Base-by-base conservation (phyloP, 2,888 invertebrate species). In the Drosophila sordidula region DNA sequence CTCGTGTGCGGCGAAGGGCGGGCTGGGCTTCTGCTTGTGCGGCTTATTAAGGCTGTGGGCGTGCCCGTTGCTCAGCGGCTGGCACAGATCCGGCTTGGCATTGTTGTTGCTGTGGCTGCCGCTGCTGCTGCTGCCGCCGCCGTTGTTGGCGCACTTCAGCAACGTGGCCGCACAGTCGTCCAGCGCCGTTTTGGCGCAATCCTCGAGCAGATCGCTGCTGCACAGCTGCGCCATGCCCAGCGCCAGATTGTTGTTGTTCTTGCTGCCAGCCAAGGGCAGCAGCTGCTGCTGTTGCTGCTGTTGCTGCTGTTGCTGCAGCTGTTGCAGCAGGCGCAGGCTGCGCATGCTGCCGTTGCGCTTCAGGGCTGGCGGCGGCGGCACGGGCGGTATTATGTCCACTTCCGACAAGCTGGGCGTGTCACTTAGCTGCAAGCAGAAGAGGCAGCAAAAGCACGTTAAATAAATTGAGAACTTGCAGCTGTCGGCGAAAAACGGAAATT, bases 121-220 rank as follows among this genome's bases (percentile, higher is more conserved):
- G 63, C 12, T 61, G 38, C 74, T 55, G 66, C 59, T 83, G 76
- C 62, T 82, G 66, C 83, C 78, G 64, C 87, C 90, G 67, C 65
- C 82, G 59, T 80, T 81, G 62, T 89, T 90, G 65, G 92, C 89
- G 79, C 92, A 92, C 76, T 92, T 91, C 50, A 92, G 80, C 78
- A 92, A 87, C 42, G 91, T 91, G 38, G 90, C 90, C 36, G 92
- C 82, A 80, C 92, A 92, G 56, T 92, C 92, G 63, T 92, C 92
- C 46, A 92, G 75, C 65, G 91, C 79, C 49, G 80, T 78, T 41
- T 83, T 89, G 69, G 87, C 80, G 80, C 89, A 90, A 26, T 89
- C 87, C 56, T 83, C 89, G 16, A 90, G 54, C 44, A 90, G 76
- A 73, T 90, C 90, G 58, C 79, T 79, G 71, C 82, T 89, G 78